Evolutionary conservation across 2,888 invertebrate genomes (phyloP).

Genomic region (Drosophila stalkeri): DNA sequence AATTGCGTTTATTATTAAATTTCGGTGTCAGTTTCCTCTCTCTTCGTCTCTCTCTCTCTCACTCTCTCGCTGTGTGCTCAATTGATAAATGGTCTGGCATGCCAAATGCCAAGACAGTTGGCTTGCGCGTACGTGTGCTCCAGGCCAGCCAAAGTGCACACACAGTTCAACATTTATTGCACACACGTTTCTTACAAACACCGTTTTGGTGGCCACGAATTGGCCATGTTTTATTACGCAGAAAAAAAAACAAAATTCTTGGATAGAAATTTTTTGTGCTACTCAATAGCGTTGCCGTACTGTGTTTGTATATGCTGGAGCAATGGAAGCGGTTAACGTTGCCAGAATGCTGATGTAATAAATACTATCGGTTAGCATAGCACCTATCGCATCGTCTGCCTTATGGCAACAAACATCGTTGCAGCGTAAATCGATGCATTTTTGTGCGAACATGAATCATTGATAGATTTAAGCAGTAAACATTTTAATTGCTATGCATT

Average conservation of each 20-base stretch:
- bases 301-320: slow-evolving; percentile 64
- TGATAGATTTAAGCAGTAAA: not conserved
- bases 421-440: not conserved
- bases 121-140: slow-evolving; percentile 20
- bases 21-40: slow-evolving; percentile 33
- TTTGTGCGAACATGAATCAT: too few species aligned
- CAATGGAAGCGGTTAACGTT: slow-evolving; percentile 13
- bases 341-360: slow-evolving; percentile 13
- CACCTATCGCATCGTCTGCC: not conserved
- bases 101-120: slow-evolving; percentile 89
- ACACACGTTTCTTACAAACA: slow-evolving; percentile 21
- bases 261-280: slow-evolving; percentile 39
- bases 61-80: not conserved
- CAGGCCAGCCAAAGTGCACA: slow-evolving; percentile 51
- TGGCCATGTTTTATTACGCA: slow-evolving; percentile 54
- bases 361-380: not conserved
- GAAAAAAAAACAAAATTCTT: slow-evolving; percentile 46
- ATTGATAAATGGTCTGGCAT: slow-evolving; percentile 23
- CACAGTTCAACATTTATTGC: slow-evolving; percentile 14
- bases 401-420: not conserved
- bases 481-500: not conserved
- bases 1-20: slow-evolving; percentile 28
- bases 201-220: slow-evolving; percentile 14
- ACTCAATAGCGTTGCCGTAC: slow-evolving; percentile 44
- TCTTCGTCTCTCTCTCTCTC: not conserved